Evolutionary conservation across 2,113 vertebrate genomes (phyloP).

Genomic region (Cervus canadensis): DNA sequence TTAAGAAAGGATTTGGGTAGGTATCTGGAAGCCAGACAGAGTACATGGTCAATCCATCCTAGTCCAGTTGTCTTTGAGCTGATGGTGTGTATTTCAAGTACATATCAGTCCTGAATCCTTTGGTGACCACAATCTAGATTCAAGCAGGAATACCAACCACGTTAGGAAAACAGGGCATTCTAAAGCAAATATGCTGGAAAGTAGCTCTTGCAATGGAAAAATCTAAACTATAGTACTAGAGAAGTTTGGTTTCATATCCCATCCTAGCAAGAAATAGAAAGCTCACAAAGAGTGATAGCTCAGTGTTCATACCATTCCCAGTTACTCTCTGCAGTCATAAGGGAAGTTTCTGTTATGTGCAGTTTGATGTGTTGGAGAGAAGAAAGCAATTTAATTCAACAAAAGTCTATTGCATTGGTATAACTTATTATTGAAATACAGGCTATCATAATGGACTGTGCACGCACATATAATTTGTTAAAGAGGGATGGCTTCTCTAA

Average conservation of each 20-base stretch:
- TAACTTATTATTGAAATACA: neutral
- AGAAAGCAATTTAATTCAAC: neutral
- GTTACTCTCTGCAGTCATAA: neutral
- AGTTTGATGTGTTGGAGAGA: neutral
- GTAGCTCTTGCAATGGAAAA: neutral
- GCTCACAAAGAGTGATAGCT: neutral
- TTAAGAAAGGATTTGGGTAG: neutral
- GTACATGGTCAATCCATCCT: fast-evolving
- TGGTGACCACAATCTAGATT: neutral
- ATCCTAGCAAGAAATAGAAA: neutral
- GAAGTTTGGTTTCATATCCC: neutral
- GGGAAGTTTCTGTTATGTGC: neutral
- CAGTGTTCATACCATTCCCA: neutral
- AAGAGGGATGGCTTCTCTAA: neutral
- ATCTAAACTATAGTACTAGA: neutral
- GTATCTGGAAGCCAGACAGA: neutral
- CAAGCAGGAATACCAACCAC: neutral
- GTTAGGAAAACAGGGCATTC: neutral
- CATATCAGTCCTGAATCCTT: neutral
- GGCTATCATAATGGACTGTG: neutral
- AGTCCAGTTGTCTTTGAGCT: neutral
- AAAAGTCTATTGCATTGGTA: neutral
- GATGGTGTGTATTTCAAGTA: neutral
- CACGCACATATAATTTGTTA: neutral
- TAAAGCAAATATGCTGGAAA: neutral